Evolutionary conservation across 2,888 invertebrate genomes (phyloP).

Genomic region (Corythucha ciliata): DNA sequence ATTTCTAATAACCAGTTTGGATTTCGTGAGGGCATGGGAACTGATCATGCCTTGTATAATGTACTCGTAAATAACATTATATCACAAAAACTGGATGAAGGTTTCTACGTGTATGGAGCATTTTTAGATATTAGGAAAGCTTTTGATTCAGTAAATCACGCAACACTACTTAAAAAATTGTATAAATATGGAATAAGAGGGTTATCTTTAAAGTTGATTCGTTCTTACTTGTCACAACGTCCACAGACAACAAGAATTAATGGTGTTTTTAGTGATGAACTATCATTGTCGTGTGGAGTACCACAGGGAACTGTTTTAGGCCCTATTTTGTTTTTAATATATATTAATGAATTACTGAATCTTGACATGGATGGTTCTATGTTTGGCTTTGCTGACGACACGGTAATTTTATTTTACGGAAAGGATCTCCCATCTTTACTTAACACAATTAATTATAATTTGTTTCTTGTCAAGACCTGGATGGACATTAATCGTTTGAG

Average conservation of each 20-base stretch:
- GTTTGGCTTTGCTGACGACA: constrained; percentile 7
- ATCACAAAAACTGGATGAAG: constrained; percentile 8
- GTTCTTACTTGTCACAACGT: no score
- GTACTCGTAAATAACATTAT: constrained; percentile 5
- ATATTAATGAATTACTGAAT: constrained; percentile 8
- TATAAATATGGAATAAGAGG: constrained; percentile 2
- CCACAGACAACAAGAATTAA: constrained; percentile 2
- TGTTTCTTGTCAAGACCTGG: constrained; percentile 10
- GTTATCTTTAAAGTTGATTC: background rate
- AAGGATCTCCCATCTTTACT: background rate
- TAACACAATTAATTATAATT: constrained; percentile 8
- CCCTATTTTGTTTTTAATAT: constrained; percentile 8
- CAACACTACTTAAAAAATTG: constrained; percentile 7
- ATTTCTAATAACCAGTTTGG: constrained; percentile 9
- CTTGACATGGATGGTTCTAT: constrained; percentile 9
- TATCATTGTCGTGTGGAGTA: no score
- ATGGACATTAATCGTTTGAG: constrained; percentile 7
- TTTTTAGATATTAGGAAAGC: background rate
- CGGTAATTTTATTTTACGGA: constrained; percentile 3
- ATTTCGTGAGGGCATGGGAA: no score
- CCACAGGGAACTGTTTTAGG: no score
- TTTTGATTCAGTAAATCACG: constrained; percentile 11
- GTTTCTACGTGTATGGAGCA: background rate
- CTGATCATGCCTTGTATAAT: constrained; percentile 3
- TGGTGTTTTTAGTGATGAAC: background rate